Base-by-base conservation (phyloP, 2,888 invertebrate genomes). In the Philereme vetulata region DNA sequence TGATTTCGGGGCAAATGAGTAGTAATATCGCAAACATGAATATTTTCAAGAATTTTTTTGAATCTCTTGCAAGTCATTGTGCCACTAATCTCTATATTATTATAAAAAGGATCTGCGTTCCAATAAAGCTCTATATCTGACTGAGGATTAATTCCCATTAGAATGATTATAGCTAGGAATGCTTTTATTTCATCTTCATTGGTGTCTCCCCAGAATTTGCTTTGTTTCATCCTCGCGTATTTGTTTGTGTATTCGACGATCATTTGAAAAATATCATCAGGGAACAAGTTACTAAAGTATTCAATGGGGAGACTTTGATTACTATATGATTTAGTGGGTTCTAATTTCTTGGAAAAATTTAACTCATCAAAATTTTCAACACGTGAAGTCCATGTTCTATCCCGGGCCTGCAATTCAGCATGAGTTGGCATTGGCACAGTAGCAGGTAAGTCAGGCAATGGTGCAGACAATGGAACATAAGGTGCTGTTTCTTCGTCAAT, bases 271-370 rank as follows among this genome's bases (percentile, higher is more conserved):
- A 60, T 36, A 32, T 64, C 64, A 53, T 64, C 64, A n/a, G 60
- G 60, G 42, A 64, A 64, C 9, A 60, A 53, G 47, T 64, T 57
- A 56, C 46, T 64, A 34, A 64, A 64, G 61, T 61, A 56, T 54
- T 64, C 60, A 56, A 61, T 51, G 21, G 55, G 64, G 50, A 47
- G 44, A 54, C 62, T 49, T 44, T 51, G 44, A 9, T 64, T 36
- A 51, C 50, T 47, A 51, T 64, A 54, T 57, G 4, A 10, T 63
- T 56, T 63, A 56, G 60, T 63, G 35, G 63, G 56, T 55, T 59
- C 46, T 49, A 60, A 46, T 43, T 45, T 32, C 35, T 53, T 51
- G 53, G 10, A 38, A 50, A 61, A 61, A 56, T 61, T 11, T n/a
- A 11, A 49, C 42, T 52, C 53, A 3, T 53, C 42, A 44, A 56